phyloP scores from a whole-genome alignment of 2,113 vertebrate species.

The Platysteira castanea region DNA sequence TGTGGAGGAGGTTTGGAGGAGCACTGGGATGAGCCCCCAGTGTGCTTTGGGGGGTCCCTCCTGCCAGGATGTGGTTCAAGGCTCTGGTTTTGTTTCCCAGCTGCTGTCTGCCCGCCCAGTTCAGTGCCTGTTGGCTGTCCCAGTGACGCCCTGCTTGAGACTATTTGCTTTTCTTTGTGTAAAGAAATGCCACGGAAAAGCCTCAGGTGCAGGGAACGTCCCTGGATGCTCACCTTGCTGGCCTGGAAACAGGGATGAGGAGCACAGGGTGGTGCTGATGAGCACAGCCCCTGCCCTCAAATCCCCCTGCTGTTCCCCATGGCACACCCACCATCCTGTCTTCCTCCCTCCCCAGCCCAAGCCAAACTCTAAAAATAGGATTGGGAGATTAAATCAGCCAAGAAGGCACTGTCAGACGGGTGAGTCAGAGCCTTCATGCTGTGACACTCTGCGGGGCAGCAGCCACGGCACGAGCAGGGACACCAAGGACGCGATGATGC shows the following conservation, averaged over 20 bases:
- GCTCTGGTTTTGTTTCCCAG: neutral
- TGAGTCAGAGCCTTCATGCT: neutral
- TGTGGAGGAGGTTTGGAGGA: neutral
- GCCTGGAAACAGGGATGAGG: neutral
- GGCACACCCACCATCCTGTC: neutral
- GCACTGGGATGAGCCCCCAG: accelerated
- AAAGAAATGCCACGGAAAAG: neutral
- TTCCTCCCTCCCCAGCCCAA: neutral
- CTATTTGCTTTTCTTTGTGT: conserved; percentile 19
- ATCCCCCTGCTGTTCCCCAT: accelerated
- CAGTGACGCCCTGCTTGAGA: neutral
- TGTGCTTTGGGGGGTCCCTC: neutral
- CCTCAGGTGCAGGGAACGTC: neutral
- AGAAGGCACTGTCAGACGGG: neutral
- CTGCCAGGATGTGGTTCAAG: neutral
- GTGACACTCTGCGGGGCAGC: neutral
- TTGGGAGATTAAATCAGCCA: neutral
- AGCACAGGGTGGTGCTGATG: neutral
- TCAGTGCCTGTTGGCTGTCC: neutral
- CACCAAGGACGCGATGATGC: neutral
- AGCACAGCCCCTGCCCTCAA: neutral
- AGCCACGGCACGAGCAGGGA: neutral
- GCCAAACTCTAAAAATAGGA: neutral
- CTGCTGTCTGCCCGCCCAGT: neutral
- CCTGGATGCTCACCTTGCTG: neutral